These are phyloP conservation scores for Embiotoca jacksoni DNA, from an alignment of 2,113 vertebrate genomes.

Conservation along the genomic window DNA sequence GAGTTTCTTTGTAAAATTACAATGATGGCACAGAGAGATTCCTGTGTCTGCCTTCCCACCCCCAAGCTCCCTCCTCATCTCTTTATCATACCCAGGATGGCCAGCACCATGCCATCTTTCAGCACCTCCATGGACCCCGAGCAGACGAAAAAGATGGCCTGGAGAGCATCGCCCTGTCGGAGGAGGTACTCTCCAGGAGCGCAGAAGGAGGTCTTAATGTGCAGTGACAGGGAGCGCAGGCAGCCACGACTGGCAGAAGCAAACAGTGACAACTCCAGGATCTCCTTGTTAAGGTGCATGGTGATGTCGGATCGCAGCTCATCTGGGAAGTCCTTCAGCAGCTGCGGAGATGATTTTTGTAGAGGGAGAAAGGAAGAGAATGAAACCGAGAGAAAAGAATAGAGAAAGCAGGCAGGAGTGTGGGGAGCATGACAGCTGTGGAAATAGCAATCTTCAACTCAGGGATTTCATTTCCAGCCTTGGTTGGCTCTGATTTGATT, in stretches of 20 bases:
- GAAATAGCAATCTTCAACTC: conserved; percentile 37
- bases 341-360: conserved; percentile 79
- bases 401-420: conserved; percentile 3
- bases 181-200: conserved; percentile 97
- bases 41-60: background rate
- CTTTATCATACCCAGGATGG: conserved; percentile 92
- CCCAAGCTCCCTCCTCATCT: background rate
- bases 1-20: conserved; percentile 27
- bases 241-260: conserved; percentile 96
- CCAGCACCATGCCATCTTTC: conserved; percentile 96
- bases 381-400: background rate
- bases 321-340: conserved; percentile 97
- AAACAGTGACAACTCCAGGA: conserved; percentile 95
- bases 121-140: conserved; percentile 99
- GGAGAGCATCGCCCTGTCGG: conserved; percentile 96
- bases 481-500: conserved; percentile 16
- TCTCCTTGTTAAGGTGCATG: conserved; percentile 99
- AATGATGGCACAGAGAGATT: conserved; percentile 23
- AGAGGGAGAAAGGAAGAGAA: background rate
- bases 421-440: conserved; percentile 24
- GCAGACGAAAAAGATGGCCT: conserved; percentile 98
- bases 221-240: conserved; percentile 95
- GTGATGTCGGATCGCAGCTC: conserved; percentile 98
- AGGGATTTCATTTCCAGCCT: conserved; percentile 26
- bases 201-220: conserved; percentile 98